A percentile compares a stretch with the other conserved stretches of the same genome.
Evolutionary conservation across 1,140 invertebrate species (phyloP).

Genomic region (Meteorus sp.): DNA sequence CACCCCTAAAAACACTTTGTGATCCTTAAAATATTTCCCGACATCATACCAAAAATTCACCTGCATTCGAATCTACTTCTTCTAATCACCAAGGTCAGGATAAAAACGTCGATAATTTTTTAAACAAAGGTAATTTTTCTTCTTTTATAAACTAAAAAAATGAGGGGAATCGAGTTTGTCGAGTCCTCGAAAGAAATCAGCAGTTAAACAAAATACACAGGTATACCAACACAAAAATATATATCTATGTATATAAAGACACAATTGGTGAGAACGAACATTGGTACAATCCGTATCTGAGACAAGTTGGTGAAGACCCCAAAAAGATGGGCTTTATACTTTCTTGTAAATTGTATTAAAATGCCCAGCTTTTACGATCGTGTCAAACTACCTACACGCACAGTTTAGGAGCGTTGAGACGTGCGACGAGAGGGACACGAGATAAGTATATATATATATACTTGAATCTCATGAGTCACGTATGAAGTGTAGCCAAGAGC

Average conservation of each 20-base stretch:
- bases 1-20: no score
- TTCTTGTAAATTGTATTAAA: constrained; percentile 62
- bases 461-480: constrained; percentile 18
- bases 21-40: no score
- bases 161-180: no score
- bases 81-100: no score
- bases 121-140: no score
- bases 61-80: no score
- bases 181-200: no score
- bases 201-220: constrained; percentile 22
- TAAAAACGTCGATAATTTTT: no score
- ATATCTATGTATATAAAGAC: no score
- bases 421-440: constrained; percentile 22
- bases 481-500: constrained; percentile 15
- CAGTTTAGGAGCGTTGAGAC: constrained; percentile 25
- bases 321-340: constrained; percentile 42
- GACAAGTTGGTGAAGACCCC: background rate
- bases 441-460: constrained; percentile 8
- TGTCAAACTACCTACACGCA: constrained; percentile 55
- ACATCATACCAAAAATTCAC: no score
- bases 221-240: constrained; percentile 39
- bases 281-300: background rate
- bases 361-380: constrained; percentile 58
- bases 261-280: no score
- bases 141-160: no score